These are phyloP conservation scores for roundworm (Caenorhabditis elegans) DNA, from an alignment of 1,140 invertebrate species.

Conservation along the genomic window DNA sequence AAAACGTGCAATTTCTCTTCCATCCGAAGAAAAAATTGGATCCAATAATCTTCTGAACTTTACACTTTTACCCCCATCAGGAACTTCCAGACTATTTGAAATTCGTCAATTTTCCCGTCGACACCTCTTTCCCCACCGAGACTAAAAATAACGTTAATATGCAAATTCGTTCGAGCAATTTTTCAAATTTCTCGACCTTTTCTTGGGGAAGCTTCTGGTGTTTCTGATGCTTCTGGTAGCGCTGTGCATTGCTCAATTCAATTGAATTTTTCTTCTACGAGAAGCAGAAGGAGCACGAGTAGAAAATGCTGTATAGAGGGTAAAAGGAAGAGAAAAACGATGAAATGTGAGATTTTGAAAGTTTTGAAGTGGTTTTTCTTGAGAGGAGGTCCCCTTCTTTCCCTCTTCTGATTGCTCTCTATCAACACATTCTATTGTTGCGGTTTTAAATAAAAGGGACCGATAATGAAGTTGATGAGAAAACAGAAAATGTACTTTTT, in stretches of 20 bases:
- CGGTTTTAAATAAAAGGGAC: background rate
- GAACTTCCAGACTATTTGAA: background rate
- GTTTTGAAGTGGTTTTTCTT: background rate
- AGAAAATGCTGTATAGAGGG: background rate
- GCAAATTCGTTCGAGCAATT: background rate
- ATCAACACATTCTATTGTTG: background rate
- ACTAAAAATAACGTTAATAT: too few relatives aligned
- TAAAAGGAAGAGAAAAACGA: background rate
- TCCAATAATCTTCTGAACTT: background rate
- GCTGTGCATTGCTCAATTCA: constrained; percentile 1
- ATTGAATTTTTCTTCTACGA: background rate
- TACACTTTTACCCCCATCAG: background rate
- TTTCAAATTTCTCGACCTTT: background rate
- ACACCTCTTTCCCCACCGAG: too few relatives aligned
- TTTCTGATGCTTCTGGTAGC: too few relatives aligned
- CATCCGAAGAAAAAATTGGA: background rate
- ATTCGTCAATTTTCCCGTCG: background rate
- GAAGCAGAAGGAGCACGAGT: background rate
- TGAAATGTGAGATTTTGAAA: constrained; percentile 7
- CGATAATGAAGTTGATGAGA: background rate
- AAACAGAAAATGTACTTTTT: background rate
- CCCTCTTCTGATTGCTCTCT: background rate
- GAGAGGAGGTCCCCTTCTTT: background rate
- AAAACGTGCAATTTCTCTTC: background rate
- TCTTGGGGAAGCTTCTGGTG: too few relatives aligned